phyloP scores from a whole-genome alignment of 1,140 invertebrate genomes.

The Drosophila pallidifrons region DNA sequence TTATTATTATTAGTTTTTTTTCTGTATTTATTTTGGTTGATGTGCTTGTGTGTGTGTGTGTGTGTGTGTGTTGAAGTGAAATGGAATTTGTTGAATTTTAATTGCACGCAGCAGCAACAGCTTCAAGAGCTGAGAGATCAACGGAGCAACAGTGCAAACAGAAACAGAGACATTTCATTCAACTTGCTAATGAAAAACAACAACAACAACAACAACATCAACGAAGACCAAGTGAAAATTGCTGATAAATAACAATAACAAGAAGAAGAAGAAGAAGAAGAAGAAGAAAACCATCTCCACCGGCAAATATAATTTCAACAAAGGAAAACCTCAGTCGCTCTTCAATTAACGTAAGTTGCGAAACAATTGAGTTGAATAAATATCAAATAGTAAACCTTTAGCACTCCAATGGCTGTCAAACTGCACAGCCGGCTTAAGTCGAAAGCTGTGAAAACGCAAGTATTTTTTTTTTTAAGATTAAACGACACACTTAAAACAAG shows the following conservation, averaged over 20 bases:
- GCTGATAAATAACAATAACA: constrained; percentile 54
- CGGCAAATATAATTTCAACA: constrained; percentile 45
- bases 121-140: constrained; percentile 39
- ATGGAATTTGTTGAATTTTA: constrained; percentile 79
- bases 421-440: background rate
- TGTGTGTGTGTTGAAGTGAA: constrained; percentile 58
- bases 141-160: constrained; percentile 29
- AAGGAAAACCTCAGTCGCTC: constrained; percentile 49
- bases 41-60: constrained; percentile 21
- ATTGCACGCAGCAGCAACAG: constrained; percentile 68
- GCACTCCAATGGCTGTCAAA: constrained; percentile 20
- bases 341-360: constrained; percentile 61
- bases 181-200: constrained; percentile 54
- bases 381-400: background rate
- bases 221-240: constrained; percentile 56
- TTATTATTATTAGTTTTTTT: constrained; percentile 28
- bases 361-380: constrained; percentile 25
- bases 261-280: background rate
- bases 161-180: constrained; percentile 61
- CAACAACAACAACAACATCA: background rate
- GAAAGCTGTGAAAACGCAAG: no score
- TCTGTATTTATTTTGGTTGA: constrained; percentile 26
- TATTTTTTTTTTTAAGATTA: background rate
- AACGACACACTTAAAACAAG: background rate
- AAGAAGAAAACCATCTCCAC: constrained; percentile 19